Evolutionary conservation across 2,888 invertebrate genomes (phyloP).

Genomic region (Drosophila nr. perissopoda): DNA sequence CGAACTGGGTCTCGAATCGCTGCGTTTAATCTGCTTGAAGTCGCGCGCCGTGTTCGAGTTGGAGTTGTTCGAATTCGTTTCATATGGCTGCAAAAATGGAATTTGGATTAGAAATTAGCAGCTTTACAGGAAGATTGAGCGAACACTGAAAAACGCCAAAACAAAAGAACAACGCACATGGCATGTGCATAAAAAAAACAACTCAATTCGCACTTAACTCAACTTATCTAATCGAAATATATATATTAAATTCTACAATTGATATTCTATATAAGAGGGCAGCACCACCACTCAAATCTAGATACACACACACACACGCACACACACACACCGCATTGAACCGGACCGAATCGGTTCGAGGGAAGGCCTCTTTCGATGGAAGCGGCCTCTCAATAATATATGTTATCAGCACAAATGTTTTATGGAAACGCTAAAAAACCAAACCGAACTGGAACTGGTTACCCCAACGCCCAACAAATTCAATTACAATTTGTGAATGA

Average conservation of each 20-base stretch:
- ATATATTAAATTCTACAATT: constrained; percentile 64
- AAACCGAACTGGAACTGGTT: constrained; percentile 2
- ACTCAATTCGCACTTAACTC: constrained; percentile 1
- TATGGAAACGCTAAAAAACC: background rate
- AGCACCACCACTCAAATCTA: constrained; percentile 54
- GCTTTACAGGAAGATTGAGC: constrained; percentile 12
- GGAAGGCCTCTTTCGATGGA: background rate
- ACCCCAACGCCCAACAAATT: background rate
- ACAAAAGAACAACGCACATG: constrained; percentile 11
- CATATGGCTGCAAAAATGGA: constrained; percentile 87
- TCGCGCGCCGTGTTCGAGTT: constrained; percentile 84
- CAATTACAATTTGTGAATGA: constrained; percentile 27
- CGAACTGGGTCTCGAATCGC: constrained; percentile 85
- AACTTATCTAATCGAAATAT: constrained; percentile 65
- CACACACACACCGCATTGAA: constrained; percentile 27
- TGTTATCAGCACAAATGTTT: constrained; percentile 27
- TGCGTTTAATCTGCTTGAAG: constrained; percentile 85
- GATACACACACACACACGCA: constrained; percentile 34
- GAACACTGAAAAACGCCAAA: background rate
- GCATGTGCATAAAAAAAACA: background rate
- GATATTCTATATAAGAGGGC: constrained; percentile 60
- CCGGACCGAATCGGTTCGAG: constrained; percentile 1
- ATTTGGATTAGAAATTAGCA: background rate
- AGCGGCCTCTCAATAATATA: constrained; percentile 4
- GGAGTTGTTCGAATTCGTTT: constrained; percentile 85